Percentiles rank a stretch among this genome's conserved stretches.
Evolutionary conservation across 2,888 invertebrate species (phyloP).

Genomic region (Thecophora atra): DNA sequence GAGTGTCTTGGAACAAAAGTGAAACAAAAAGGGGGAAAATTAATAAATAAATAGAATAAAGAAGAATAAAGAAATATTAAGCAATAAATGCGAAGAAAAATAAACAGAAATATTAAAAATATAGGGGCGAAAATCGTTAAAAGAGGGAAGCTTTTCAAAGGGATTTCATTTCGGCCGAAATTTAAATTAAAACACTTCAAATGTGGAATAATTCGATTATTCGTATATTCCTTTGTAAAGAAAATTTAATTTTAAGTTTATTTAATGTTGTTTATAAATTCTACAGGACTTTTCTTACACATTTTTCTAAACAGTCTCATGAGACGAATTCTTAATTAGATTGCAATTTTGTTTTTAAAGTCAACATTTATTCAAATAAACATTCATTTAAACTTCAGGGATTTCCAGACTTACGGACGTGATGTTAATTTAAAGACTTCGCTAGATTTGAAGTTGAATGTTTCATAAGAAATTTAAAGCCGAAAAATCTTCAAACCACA

Average conservation of each 20-base stretch:
- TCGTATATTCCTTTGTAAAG: no score
- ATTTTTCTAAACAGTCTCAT: no score
- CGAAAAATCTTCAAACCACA: no score
- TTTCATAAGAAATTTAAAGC: no score
- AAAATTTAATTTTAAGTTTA: neutral
- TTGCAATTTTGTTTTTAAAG: neutral
- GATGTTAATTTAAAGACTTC: no score
- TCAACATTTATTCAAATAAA: no score
- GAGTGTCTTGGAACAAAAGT: conserved; percentile 13
- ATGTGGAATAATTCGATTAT: no score
- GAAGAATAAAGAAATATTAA: neutral
- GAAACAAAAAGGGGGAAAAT: conserved; percentile 4
- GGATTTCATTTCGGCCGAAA: neutral
- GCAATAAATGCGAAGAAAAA: neutral
- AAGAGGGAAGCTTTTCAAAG: neutral
- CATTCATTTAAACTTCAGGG: no score
- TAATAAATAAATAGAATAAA: neutral
- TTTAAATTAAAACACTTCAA: neutral
- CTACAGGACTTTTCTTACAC: neutral
- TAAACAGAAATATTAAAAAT: neutral
- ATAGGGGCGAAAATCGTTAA: neutral
- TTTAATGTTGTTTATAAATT: neutral
- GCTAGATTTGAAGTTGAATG: no score
- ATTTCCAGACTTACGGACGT: no score
- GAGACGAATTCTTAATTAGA: no score